These are phyloP conservation scores for Cottoperca gobio DNA, from an alignment of 2,797 vertebrate genomes.

Conservation along the genomic window DNA sequence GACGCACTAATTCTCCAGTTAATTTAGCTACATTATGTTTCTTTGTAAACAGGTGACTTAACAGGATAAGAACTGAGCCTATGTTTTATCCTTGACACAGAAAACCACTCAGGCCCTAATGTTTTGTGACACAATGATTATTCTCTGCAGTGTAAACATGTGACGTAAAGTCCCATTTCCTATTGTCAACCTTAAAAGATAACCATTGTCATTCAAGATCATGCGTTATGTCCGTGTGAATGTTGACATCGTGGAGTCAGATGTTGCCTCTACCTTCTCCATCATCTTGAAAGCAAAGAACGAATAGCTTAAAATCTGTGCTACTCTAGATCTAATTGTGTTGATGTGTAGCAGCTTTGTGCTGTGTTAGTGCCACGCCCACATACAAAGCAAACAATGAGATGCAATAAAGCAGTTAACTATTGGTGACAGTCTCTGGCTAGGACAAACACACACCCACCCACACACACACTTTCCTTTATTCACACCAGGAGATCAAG, in stretches of 20 bases:
- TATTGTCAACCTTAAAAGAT: neutral
- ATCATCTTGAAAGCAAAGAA: neutral
- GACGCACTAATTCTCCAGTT: neutral
- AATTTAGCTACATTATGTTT: neutral
- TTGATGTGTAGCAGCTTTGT: constrained; percentile 15
- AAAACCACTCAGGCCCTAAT: neutral
- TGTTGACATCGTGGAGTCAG: neutral
- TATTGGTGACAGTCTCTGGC: constrained; percentile 32
- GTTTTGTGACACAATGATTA: neutral
- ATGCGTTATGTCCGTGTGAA: neutral
- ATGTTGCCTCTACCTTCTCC: neutral
- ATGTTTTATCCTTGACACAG: neutral
- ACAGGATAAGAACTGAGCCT: neutral
- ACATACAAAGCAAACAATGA: constrained; percentile 40
- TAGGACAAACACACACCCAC: constrained; percentile 10
- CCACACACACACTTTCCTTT: constrained; percentile 17
- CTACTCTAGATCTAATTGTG: neutral
- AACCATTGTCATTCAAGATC: neutral
- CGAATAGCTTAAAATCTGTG: constrained; percentile 3
- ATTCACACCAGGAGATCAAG: constrained; percentile 39
- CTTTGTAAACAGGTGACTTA: neutral
- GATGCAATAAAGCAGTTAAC: constrained; percentile 41
- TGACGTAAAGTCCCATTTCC: neutral
- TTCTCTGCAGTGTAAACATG: neutral
- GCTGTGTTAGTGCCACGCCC: constrained; percentile 23